A percentile compares a stretch with the other conserved stretches of the same genome.
phyloP scores from a whole-genome alignment of 1,140 invertebrate species.

The Nomia melanderi region DNA sequence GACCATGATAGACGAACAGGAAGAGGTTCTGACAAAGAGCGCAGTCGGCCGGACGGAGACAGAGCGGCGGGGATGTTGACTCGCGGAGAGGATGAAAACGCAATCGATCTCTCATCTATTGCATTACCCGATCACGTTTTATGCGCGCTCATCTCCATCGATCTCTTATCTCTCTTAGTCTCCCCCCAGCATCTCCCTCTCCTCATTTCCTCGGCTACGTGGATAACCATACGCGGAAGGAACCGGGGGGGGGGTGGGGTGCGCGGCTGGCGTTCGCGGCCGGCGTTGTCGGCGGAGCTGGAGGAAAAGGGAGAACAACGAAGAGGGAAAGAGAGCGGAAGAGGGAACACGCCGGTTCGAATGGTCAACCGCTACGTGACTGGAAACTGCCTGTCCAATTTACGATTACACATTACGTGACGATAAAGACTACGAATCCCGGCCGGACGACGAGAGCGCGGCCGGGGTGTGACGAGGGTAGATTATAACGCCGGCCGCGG shows the following conservation, averaged over 20 bases:
- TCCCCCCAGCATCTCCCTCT: neutral
- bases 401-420: constrained; percentile 75
- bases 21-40: constrained; percentile 18
- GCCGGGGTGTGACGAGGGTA: neutral
- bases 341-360: constrained; percentile 57
- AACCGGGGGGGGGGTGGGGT: neutral
- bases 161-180: constrained; percentile 38
- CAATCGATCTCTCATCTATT: constrained; percentile 68
- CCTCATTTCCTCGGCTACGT: constrained; percentile 20
- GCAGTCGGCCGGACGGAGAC: neutral
- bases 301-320: constrained; percentile 61
- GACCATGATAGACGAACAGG: constrained; percentile 57
- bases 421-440: constrained; percentile 43
- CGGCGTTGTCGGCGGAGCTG: too few species aligned
- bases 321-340: neutral
- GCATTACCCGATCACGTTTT: constrained; percentile 68
- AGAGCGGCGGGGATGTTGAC: constrained; percentile 24
- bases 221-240: constrained; percentile 40
- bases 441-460: too few species aligned
- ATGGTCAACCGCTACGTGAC: constrained; percentile 71
- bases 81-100: constrained; percentile 47
- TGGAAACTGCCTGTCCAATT: constrained; percentile 71
- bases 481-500: constrained; percentile 21
- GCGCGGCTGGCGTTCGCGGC: too few species aligned
- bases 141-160: constrained; percentile 58